Percentiles rank a stretch among this genome's conserved stretches.
phyloP scores from a whole-genome alignment of 2,797 vertebrate genomes.

The Melopsittacus undulatus region DNA sequence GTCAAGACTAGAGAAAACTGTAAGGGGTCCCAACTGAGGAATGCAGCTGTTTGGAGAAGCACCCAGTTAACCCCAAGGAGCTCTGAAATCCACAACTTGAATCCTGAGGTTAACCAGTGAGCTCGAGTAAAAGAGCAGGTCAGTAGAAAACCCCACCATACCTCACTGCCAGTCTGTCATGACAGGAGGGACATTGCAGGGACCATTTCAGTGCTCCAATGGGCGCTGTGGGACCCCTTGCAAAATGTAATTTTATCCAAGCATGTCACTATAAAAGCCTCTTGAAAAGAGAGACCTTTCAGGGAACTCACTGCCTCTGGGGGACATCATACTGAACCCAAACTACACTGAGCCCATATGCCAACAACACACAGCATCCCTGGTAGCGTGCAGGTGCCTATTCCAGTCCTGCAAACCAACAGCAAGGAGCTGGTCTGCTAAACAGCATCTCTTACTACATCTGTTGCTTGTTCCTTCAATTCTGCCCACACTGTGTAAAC shows the following conservation, averaged over 20 bases:
- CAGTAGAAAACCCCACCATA: background rate
- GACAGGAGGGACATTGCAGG: background rate
- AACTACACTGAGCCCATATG: background rate
- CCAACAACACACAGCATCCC: background rate
- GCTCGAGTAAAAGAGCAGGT: background rate
- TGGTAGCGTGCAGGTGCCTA: background rate
- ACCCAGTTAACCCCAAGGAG: background rate
- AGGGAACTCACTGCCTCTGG: background rate
- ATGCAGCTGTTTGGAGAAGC: background rate
- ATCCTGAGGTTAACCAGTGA: background rate
- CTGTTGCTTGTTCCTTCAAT: background rate
- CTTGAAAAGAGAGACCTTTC: background rate
- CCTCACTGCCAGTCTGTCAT: background rate
- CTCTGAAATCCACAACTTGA: background rate
- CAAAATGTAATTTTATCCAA: background rate
- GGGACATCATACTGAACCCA: background rate
- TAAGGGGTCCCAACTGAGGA: background rate
- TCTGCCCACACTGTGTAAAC: background rate
- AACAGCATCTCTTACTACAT: background rate
- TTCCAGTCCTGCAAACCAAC: background rate
- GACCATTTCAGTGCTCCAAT: background rate
- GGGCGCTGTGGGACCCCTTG: background rate
- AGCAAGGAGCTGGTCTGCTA: background rate
- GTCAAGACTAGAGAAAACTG: background rate
- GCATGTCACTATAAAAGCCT: background rate